Evolutionary conservation across 2,797 vertebrate genomes (phyloP).

Genomic region (Spea hammondii): DNA sequence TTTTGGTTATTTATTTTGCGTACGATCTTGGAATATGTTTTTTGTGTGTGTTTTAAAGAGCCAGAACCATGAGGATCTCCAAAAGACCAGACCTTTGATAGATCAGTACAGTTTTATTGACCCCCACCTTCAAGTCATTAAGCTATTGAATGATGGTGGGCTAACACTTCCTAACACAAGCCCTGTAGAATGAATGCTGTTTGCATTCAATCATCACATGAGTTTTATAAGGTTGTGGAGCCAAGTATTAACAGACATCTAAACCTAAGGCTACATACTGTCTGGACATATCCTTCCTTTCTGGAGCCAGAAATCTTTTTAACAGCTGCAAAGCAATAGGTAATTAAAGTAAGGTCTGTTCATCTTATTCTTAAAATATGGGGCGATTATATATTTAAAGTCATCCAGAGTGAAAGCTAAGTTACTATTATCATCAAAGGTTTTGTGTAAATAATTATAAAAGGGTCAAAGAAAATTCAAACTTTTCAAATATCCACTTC

Average conservation of each 20-base stretch:
- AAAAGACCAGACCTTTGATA: too few species aligned
- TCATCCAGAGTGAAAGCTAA: conserved; percentile 56
- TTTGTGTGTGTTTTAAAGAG: too few species aligned
- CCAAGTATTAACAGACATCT: conserved; percentile 72
- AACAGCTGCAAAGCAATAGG: conserved; percentile 68
- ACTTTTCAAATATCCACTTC: neutral
- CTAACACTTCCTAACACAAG: conserved; percentile 51
- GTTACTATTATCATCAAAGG: conserved; percentile 60
- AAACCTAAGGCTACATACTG: conserved; percentile 73
- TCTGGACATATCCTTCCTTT: conserved; percentile 71
- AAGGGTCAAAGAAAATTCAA: conserved; percentile 24
- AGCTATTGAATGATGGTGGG: conserved; percentile 54
- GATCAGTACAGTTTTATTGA: neutral
- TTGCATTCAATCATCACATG: conserved; percentile 74
- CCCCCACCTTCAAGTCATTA: conserved; percentile 17
- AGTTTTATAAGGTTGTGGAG: conserved; percentile 72
- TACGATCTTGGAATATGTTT: too few species aligned
- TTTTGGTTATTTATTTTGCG: too few species aligned
- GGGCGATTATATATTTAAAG: conserved; percentile 62
- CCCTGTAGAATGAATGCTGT: conserved; percentile 60
- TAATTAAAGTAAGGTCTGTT: conserved; percentile 69
- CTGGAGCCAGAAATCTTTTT: conserved; percentile 70
- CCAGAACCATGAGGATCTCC: too few species aligned
- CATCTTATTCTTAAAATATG: conserved; percentile 64
- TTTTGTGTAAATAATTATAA: conserved; percentile 42